These are phyloP conservation scores for Campylomormyrus numenius DNA, from an alignment of 2,113 vertebrate species.

Conservation along the genomic window DNA sequence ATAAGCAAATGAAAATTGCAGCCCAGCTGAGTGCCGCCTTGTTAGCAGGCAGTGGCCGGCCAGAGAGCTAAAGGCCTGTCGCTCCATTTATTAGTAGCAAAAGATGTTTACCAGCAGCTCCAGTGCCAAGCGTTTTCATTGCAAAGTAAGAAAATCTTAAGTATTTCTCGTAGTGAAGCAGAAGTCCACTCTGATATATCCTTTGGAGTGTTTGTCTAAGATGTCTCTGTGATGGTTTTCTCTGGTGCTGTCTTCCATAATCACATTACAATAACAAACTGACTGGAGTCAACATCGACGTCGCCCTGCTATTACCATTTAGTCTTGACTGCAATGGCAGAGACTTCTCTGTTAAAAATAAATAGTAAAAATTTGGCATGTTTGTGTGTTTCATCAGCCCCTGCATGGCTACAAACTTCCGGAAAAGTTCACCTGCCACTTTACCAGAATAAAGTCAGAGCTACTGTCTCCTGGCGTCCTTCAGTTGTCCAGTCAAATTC, in stretches of 20 bases:
- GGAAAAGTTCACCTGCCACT: neutral
- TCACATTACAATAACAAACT: neutral
- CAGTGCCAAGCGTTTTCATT: neutral
- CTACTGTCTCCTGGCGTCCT: neutral
- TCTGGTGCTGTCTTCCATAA: neutral
- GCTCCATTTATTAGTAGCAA: slow-evolving; percentile 13
- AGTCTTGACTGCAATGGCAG: neutral
- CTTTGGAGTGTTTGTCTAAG: neutral
- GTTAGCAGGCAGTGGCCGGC: neutral
- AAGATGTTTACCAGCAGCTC: neutral
- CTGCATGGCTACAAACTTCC: neutral
- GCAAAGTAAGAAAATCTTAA: neutral
- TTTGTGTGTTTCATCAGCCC: slow-evolving; percentile 4
- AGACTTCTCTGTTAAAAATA: neutral
- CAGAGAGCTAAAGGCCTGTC: neutral
- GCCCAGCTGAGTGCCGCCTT: slow-evolving; percentile 24
- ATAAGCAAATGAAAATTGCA: slow-evolving; percentile 52
- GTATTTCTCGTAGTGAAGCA: neutral
- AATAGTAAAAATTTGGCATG: neutral
- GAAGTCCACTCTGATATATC: neutral
- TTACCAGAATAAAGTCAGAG: neutral
- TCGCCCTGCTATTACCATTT: neutral
- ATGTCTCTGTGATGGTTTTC: neutral
- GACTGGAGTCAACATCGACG: neutral
- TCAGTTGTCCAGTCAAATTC: neutral